These are phyloP conservation scores for Vimba vimba DNA, from an alignment of 2,113 vertebrate genomes.

Conservation along the genomic window DNA sequence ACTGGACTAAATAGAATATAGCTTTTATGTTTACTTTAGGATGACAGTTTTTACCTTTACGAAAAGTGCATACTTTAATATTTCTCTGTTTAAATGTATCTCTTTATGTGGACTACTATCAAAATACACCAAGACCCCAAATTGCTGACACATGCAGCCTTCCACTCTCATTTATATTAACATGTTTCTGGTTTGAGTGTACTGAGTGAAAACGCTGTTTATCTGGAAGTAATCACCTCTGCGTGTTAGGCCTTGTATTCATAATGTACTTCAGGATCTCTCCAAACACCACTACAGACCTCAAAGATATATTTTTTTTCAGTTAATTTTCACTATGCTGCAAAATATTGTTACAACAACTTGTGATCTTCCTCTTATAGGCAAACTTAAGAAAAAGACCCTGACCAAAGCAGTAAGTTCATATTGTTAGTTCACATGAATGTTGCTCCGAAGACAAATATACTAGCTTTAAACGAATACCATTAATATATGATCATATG, in stretches of 20 bases:
- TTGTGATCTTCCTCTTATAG: conserved; percentile 57
- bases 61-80: not conserved
- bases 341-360: not conserved
- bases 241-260: conserved; percentile 8
- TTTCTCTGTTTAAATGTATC: not conserved
- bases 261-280: not conserved
- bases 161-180: not conserved
- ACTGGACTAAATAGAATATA: not conserved
- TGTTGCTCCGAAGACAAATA: not conserved
- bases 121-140: not conserved
- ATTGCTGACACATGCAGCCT: not conserved
- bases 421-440: not conserved
- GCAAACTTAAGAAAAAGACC: conserved; percentile 70
- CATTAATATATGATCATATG: not conserved
- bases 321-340: not conserved
- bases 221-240: not conserved
- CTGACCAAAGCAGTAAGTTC: conserved; percentile 69
- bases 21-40: not conserved
- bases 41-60: not conserved
- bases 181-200: not conserved
- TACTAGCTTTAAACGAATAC: not conserved
- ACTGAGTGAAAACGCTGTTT: not conserved
- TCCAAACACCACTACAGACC: not conserved
- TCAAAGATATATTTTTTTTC: not conserved
- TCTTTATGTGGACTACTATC: not conserved